These are phyloP conservation scores for Lamellibrachia satsuma DNA, from an alignment of 2,888 invertebrate genomes.

Conservation along the genomic window DNA sequence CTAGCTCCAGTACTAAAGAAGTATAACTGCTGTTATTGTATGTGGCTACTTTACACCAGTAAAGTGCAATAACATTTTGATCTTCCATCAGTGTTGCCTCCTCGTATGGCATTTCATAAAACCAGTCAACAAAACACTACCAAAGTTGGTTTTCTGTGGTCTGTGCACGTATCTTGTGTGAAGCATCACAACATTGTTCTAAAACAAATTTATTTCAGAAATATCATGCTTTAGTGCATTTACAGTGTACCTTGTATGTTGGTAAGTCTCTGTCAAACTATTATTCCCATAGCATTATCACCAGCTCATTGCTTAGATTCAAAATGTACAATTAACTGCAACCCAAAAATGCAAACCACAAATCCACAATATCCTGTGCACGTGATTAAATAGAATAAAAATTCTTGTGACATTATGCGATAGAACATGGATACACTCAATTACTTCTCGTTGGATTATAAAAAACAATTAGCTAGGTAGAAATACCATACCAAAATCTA, in stretches of 20 bases:
- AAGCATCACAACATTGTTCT: background rate
- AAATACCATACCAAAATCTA: background rate
- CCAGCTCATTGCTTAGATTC: background rate
- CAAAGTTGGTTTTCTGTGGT: background rate
- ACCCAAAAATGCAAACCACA: no score
- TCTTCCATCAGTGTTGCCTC: background rate
- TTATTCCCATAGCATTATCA: background rate
- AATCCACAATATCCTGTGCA: background rate
- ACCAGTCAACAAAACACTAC: background rate
- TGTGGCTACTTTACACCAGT: background rate
- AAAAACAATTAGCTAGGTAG: background rate
- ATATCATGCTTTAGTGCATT: no score
- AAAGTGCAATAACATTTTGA: background rate
- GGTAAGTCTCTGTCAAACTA: background rate
- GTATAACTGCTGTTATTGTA: background rate
- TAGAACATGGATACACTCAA: background rate
- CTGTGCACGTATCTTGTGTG: background rate
- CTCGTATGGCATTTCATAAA: background rate
- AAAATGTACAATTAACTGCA: background rate
- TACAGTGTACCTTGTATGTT: background rate
- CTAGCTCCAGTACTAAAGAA: background rate
- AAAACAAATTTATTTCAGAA: background rate
- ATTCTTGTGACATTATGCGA: no score
- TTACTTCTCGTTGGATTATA: background rate
- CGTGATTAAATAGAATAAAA: background rate